Base-by-base conservation (phyloP, 2,888 invertebrate genomes). In the Zhengitettix transpicula region DNA sequence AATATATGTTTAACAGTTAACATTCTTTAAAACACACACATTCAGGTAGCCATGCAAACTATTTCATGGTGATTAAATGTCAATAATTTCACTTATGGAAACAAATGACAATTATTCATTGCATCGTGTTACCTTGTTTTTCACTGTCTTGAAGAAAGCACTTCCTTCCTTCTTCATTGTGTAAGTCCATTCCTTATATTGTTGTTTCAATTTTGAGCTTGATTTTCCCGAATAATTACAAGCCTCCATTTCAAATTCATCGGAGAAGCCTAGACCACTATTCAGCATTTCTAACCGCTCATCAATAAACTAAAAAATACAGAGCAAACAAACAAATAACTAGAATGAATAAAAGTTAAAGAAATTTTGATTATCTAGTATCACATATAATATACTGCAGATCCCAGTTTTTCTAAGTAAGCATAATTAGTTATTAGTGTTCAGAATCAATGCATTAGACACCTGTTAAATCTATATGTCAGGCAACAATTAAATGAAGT, bases 201-300 rank as follows among this genome's bases (percentile, higher is more conserved):
- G 82, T 64, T 83, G 82, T 71, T 82, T 80, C 64, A 83, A 73
- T 71, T 81, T 81, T 53, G 78, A 79, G 65, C 78, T 77, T 52
- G 80, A 78, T 68, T 84, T 84, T 65, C 83, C 84, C 9, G 81
- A 81, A 69, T 83, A 82, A 64, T 79, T 81, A 72, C 80, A 87
- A 61, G 84, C 87, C 74, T 97, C 96, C 69, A 87, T 80, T 74
- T 98, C 97, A 73, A 98, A 98, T 70, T 96, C 92, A 72, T 98
- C 97, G 44, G 88, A 88, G 71, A 93, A 92, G 0, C 94, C 92
- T 61, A 87, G 78, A 0, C 97, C 96, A n/a, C 87, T 85, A 72
- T 95, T 96, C 64, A 97, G 79, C 79, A 94, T 84, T 66, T 90
- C 88, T 66, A 97, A 76, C 67, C 97, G 81, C 74, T 95, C 96